Base-by-base conservation (phyloP, 1,140 invertebrate species). In the Ceratitis capitata region DNA sequence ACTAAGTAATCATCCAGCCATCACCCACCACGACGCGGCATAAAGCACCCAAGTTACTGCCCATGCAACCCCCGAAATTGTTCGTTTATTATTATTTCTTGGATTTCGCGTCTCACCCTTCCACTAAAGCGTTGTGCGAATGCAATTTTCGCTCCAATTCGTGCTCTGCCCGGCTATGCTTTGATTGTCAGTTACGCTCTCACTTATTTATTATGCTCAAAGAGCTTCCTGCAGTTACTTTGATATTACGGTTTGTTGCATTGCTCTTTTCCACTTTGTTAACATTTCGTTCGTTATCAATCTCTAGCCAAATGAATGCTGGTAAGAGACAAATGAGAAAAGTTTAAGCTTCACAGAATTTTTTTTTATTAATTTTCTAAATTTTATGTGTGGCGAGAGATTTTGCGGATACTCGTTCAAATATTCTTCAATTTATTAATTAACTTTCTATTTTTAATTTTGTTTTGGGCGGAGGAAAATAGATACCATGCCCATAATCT, bases 71-170 rank as follows among this genome's bases (percentile, higher is more conserved):
- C 19, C 39, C 69, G n/a, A 78, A 78, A 45, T 26, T 35, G 19
- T 9, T 45, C 29, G 19, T 23, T 45, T 45, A n/a, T n/a, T n/a
- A n/a, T n/a, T n/a, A 78, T n/a, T 78, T 78, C 35, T 78, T n/a
- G 35, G 12, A n/a, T n/a, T 78, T 23, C 6, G n/a, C 9, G 19
- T 23, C 69, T 10, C 69, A 78, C 39, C 32, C 69, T 78, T 78
- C 69, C 42, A n/a, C 10, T 19, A 35, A n/a, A 19, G n/a, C 23
- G 19, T 2, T 23, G 4, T 78, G 39, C 45, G 69, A 23, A 47
- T 78, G 69, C 69, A 78, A 45, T 78, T 78, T 26, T 42, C 69
- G 69, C 69, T 45, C 69, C 69, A 78, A 78, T 78, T 78, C 42
- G n/a, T 78, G 14, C 39, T 78, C 69, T 26, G 10, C 69, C 26